phyloP scores from a whole-genome alignment of 2,888 invertebrate species.

The Brachyptera putata region DNA sequence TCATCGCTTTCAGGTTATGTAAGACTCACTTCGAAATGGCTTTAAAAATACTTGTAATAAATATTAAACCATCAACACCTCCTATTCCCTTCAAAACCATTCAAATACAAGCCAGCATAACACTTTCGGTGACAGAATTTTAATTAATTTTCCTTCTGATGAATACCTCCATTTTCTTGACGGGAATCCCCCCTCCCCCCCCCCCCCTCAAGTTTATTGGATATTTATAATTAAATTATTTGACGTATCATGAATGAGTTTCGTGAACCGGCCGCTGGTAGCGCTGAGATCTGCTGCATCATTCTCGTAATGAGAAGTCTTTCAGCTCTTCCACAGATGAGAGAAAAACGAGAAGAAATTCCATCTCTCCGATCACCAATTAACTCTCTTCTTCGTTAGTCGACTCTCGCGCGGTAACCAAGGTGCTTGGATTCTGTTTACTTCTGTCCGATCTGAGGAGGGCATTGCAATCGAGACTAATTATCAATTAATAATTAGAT shows the following conservation, averaged over 20 bases:
- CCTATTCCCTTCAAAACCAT: too few species aligned
- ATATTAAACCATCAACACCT: too few species aligned
- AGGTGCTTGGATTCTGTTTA: too few species aligned
- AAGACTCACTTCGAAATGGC: too few species aligned
- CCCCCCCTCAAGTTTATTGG: too few species aligned
- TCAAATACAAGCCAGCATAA: not conserved
- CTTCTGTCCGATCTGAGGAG: too few species aligned
- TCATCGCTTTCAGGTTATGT: too few species aligned
- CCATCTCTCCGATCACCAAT: conserved; percentile 28
- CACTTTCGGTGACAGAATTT: conserved; percentile 19
- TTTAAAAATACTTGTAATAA: too few species aligned
- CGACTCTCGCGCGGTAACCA: too few species aligned
- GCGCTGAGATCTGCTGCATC: conserved; percentile 17
- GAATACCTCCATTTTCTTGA: not conserved
- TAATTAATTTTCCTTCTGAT: conserved; percentile 11
- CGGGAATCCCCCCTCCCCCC: conserved; percentile 15
- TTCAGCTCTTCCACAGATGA: too few species aligned
- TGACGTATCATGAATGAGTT: conserved; percentile 18
- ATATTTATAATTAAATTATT: conserved; percentile 18
- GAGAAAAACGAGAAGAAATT: conserved; percentile 21
- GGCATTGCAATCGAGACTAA: too few species aligned
- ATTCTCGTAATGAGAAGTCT: conserved; percentile 24
- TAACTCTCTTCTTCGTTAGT: conserved; percentile 24
- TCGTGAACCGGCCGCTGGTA: conserved; percentile 1
- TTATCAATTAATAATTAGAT: too few species aligned